phyloP scores from a whole-genome alignment of 2,888 invertebrate species.

The Pyrrhia umbra region DNA sequence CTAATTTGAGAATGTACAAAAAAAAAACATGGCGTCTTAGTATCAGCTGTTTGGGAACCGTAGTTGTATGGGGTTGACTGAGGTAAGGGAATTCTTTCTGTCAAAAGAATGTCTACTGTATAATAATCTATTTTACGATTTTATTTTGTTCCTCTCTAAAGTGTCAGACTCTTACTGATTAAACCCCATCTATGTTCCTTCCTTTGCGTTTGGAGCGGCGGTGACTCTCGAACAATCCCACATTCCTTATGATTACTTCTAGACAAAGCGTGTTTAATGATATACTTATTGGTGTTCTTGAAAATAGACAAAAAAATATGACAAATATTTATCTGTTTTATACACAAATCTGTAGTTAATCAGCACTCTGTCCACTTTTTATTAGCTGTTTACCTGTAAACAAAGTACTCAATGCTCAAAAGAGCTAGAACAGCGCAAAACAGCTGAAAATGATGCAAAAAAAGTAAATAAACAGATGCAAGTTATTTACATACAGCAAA shows the following conservation, averaged over 20 bases:
- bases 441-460: constrained; percentile 66
- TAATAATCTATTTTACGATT: too few species aligned
- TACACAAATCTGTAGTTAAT: neutral
- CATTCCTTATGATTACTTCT: too few species aligned
- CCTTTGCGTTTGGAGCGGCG: too few species aligned
- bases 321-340: too few species aligned
- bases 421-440: constrained; percentile 41
- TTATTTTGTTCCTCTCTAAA: too few species aligned
- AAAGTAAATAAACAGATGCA: constrained; percentile 72
- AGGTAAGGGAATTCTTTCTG: neutral
- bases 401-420: constrained; percentile 11
- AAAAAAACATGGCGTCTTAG: neutral
- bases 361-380: neutral
- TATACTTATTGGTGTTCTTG: too few species aligned
- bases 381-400: constrained; percentile 25
- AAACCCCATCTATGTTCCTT: too few species aligned
- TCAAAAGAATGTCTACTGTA: too few species aligned
- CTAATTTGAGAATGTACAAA: constrained; percentile 39
- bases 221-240: too few species aligned
- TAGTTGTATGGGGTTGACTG: neutral
- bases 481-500: constrained; percentile 73
- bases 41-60: constrained; percentile 13
- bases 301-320: neutral
- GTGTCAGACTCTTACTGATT: too few species aligned
- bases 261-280: too few species aligned